Conservation (phyloP, 1,140 invertebrate genomes). For the Zaprionus nigranus region DNA sequence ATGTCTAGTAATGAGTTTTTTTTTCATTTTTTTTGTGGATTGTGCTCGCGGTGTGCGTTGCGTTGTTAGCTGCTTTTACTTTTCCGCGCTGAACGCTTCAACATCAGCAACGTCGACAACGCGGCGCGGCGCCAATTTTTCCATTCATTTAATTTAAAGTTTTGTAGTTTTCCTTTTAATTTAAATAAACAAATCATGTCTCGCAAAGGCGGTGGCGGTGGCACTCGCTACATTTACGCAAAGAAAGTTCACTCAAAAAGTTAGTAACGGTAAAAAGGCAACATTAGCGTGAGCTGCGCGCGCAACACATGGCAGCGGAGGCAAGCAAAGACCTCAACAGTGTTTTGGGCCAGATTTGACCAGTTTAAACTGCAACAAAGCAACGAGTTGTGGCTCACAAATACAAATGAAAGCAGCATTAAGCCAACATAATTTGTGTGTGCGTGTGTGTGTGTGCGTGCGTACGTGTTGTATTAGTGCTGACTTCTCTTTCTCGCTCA, state of each 20-base stretch:
- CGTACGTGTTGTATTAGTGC: background rate
- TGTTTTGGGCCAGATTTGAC: conserved; percentile 22
- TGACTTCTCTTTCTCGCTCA: background rate
- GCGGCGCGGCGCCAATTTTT: background rate
- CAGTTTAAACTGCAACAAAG: conserved; percentile 25
- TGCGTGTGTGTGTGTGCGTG: background rate
- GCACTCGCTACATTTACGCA: conserved; percentile 38
- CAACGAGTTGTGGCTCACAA: conserved; percentile 18
- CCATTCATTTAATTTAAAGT: conserved; percentile 6
- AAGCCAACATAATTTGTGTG: conserved; percentile 10
- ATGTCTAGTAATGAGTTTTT: conserved; percentile 42
- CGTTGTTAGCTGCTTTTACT: conserved; percentile 34
- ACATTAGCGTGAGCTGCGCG: conserved; percentile 16
- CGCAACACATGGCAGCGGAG: conserved; percentile 1
- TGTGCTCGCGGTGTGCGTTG: conserved; percentile 17
- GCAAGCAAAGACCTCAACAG: background rate
- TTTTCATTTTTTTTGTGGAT: conserved; percentile 26
- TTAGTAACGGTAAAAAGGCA: conserved; percentile 49
- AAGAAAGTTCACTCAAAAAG: conserved; percentile 52
- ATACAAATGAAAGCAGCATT: conserved; percentile 2
- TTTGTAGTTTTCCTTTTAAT: conserved; percentile 13
- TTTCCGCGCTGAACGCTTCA: conserved; percentile 24
- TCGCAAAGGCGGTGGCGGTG: conserved; percentile 11
- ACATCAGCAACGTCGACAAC: conserved; percentile 6
- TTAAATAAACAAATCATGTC: conserved; percentile 25